Base-by-base conservation (phyloP, 2,797 vertebrate genomes). In the Ptychadena robeensis region DNA sequence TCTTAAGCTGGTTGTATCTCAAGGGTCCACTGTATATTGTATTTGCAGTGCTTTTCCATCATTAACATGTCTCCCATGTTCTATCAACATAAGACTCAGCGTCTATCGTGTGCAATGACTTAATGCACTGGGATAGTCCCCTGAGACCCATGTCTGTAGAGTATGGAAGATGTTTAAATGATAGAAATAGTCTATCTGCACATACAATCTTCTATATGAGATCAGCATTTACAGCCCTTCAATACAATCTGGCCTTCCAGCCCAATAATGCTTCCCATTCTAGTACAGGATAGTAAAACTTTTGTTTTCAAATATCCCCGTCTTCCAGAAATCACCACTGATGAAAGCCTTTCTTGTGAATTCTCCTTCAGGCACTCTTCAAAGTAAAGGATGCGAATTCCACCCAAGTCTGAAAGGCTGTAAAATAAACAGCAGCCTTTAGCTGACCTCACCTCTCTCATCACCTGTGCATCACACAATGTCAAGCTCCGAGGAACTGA, bases 391-490 rank as follows among this genome's bases (percentile, higher is more conserved):
- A 57, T 25, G 68, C 71, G 69, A 78, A 80, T 84, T 80, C 76
- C 75, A 59, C n/a, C 40, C 53, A 37, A 37, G 25, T 76, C 65
- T 71, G 57, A 85, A 70, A 76, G 78, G 53, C 61, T 44, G 72
- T 38, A 57, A 65, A 75, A 76, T 76, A 85, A 80, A 85, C 67
- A 81, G 18, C 35, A 80, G 31, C 78, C 83, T 81, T 38, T 3
- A 35, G 12, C 65, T 81, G 83, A 85, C 83, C 83, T 85, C 66
- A 57, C 64, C 83, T 81, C 83, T 80, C 72, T 85, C 83, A 85
- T 76, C 83, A 85, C 83, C 83, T 85, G 83, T 70, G 44, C 83
- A 85, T 85, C 83, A 71, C 72, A 85, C 66, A 85, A 71, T 80
- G 80, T 66, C 63, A 25, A 57, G 71, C 12, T 59, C 28, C 40